Evolutionary conservation across 2,797 vertebrate species (phyloP).

Genomic region (Premnoplex brunnescens): DNA sequence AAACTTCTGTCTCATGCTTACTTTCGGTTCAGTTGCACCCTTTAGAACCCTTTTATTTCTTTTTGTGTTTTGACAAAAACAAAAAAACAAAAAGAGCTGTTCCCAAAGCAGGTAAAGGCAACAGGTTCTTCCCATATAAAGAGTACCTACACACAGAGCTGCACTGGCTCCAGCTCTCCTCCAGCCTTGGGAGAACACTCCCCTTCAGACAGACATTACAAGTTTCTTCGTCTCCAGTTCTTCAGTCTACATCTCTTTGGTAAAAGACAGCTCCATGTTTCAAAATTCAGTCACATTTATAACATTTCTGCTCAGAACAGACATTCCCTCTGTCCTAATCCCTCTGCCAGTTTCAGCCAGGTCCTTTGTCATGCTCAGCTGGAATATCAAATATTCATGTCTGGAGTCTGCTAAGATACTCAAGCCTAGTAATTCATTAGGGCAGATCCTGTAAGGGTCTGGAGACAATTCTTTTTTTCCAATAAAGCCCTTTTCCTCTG

Average conservation of each 20-base stretch:
- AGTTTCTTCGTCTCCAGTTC: neutral
- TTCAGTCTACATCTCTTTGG: neutral
- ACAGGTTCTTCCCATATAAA: neutral
- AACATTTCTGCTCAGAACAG: neutral
- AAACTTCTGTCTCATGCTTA: neutral
- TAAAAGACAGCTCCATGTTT: neutral
- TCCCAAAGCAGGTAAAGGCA: rapidly evolving
- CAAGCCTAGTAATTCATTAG: neutral
- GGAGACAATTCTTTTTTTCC: neutral
- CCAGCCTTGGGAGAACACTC: neutral
- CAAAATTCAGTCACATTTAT: neutral
- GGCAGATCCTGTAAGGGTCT: neutral
- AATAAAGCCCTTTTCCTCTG: neutral
- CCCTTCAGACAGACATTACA: neutral
- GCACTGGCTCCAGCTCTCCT: neutral
- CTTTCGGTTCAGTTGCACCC: neutral
- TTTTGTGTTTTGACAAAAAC: neutral
- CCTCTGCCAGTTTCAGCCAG: neutral
- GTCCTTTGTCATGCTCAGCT: conserved; percentile 11
- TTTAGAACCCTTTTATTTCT: neutral
- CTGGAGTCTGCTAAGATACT: neutral
- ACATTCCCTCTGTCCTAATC: neutral
- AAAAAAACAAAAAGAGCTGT: neutral
- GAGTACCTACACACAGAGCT: neutral
- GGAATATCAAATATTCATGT: conserved; percentile 28